Base-by-base conservation (phyloP, 2,113 vertebrate species). In the Myotis davidii region DNA sequence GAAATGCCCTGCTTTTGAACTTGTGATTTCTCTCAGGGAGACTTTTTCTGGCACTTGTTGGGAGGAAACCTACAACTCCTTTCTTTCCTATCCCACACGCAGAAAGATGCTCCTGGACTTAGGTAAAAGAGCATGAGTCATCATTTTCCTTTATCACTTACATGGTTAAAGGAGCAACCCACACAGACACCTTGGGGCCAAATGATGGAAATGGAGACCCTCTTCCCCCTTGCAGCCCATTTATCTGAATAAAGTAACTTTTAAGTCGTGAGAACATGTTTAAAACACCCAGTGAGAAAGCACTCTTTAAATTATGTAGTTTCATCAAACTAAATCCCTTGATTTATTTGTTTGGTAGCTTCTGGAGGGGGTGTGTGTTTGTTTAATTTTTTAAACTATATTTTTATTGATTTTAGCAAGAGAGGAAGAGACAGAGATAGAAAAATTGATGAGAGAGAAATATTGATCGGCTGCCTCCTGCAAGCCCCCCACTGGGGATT, bases 101-200 rank as follows among this genome's bases (percentile, higher is more conserved):
- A 72, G 52, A 67, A 9, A 92, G 42, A 48, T 76, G 72, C 23
- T 90, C 70, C 83, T 73, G 52, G 32, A 88, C 42, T 64, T 54
- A 27, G 42, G 81, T 50, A 45, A 45, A 59, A 73, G 27, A 78
- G 17, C n/a, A 25, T 21, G 48, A 73, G 27, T 52, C 34, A 72
- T 11, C 29, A 48, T 65, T 89, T 85, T 90, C 23, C 59, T 79
- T 83, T 65, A 91, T 84, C 83, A 65, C 64, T 91, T 32, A 86
- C 79, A 25, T 74, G 29, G 45, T n/a, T 6, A 72, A 32, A 83
- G 45, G 32, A 84, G 37, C 45, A 4, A 16, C 21, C 69, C 25
- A n/a, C 32, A n/a, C 25, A 23, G 48, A 34, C 37, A 85, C 59
- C 12, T 3, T 25, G 32, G 79, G 13, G 3, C 42, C 79, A 42